Evolutionary conservation across 64 coral and sea anemone species (phyloP), one percentile per base, ranked within the genome.

Genomic region (Porites australiensis): DNA sequence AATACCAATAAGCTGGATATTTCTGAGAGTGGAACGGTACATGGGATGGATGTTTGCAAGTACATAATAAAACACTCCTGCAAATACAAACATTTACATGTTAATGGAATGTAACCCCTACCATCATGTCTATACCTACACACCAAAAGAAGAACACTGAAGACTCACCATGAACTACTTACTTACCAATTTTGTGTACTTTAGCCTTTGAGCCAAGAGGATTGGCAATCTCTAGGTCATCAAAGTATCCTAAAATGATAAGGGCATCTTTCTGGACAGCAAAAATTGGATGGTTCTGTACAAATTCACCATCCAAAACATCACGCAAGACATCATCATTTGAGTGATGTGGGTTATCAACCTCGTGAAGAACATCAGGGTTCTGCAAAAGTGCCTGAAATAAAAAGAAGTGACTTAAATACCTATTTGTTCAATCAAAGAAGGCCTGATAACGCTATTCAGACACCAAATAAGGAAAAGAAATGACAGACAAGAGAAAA

Each of bases 201-300:
- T 91, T 91, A 48, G 89, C 77, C 65, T 91, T 91, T 66, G 89
- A 74, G 15, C 89, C 89, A 57, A 82, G 77, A 19, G 89, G 49
- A 70, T 91, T 91, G 58, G 76, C 48, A 22, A 82, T 78, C 63
- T 91, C 77, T 0, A 91, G 70, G 13, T 91, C 77, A 82, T 91
- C 64, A 8, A 79, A 91, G 50, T 91, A 91, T 50, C 62, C 46
- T 47, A 79, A 63, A 54, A 90, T 62, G 13, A 70, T 64, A 8
- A 91, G 48, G 0, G 45, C 76, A 22, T 69, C 63, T 23, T 15
- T n/a, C 64, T 71, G 46, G n/a, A 81, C 11, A 44, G 44, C 18
- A 91, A 91, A 91, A 52, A 91, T 49, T 64, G 60, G 89, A 27
- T 91, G 89, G 37, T 73, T 67, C 77, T 91, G 21, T 20, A 78